Evolutionary conservation across 2,113 vertebrate species (phyloP).

Genomic region (Chionis minor): DNA sequence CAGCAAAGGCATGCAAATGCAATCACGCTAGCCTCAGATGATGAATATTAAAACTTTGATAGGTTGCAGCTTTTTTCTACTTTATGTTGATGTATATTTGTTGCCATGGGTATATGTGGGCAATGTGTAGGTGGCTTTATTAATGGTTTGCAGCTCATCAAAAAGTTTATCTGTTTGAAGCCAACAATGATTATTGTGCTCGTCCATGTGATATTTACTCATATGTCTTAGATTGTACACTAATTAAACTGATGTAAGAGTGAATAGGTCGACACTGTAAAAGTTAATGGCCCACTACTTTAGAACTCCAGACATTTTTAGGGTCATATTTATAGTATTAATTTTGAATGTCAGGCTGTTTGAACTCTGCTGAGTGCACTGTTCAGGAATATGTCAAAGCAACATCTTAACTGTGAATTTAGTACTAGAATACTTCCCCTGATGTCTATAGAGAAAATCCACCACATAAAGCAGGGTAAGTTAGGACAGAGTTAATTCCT

Average conservation of each 20-base stretch:
- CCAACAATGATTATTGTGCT: conserved; percentile 34
- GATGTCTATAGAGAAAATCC: neutral
- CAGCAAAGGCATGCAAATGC: conserved; percentile 54
- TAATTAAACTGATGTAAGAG: conserved; percentile 60
- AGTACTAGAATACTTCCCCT: neutral
- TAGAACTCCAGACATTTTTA: conserved; percentile 31
- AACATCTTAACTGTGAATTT: neutral
- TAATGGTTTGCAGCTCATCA: conserved; percentile 12
- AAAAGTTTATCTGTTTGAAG: conserved; percentile 28
- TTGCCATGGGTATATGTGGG: conserved; percentile 45
- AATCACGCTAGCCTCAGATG: conserved; percentile 29
- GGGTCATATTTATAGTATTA: conserved; percentile 26
- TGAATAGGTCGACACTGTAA: conserved; percentile 9
- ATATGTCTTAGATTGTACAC: neutral
- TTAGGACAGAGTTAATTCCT: conserved; percentile 37
- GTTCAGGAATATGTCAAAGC: neutral
- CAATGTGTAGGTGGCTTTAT: conserved; percentile 35
- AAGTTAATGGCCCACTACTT: conserved; percentile 43
- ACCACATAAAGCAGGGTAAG: neutral
- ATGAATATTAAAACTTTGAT: conserved; percentile 56
- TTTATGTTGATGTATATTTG: neutral
- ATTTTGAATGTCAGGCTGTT: conserved; percentile 38
- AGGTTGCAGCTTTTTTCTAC: conserved; percentile 19
- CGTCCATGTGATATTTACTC: conserved; percentile 42
- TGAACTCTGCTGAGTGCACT: conserved; percentile 15